Evolutionary conservation across 2,888 invertebrate species (phyloP), one percentile per base, ranked within the genome.

Genomic region (Arrhopalites spinosus): DNA sequence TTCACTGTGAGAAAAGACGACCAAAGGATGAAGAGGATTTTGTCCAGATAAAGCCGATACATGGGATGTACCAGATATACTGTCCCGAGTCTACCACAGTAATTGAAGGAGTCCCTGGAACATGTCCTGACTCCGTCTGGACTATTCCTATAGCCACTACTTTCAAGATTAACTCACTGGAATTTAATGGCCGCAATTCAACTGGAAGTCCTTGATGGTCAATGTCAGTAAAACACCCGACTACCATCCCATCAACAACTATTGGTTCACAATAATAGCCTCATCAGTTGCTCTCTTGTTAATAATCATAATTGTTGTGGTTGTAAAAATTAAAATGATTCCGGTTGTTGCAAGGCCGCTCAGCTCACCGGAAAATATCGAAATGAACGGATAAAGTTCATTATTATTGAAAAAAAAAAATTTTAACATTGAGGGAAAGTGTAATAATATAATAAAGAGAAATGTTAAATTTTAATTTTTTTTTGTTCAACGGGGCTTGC

Each of bases 91-190:
- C 25, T 13, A 69, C 20, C 0, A 43, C 77, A 1, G 56, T 59
- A 0, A 47, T 77, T 0, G 78, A 74, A 13, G 76, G 73, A 15
- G 30, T 30, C 0, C 17, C 23, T 11, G 17, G 50, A 17, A 8
- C 13, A 0, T 80, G 80, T 53, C 79, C 78, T 0, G n/a, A 61
- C 23, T 36, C 53, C 8, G 78, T 80, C 0, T 77, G 79, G 56
- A 45, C 56, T 0, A 8, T 80, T 7, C 79, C 79, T 0, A 36
- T 73, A 15, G 64, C 15, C 1, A 56, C 73, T 3, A 64, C 27
- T 3, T 77, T 79, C 71, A 47, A 25, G 13, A 79, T 79, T 15
- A 79, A 79, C 66, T 64, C 50, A 0, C 3, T 67, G 30, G n/a
- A 70, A 17, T 77, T 47, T 43, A 25, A 71, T 1, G 23, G 20